Base-by-base conservation (phyloP, 2,888 invertebrate species). In the Ephialtes manifestator region DNA sequence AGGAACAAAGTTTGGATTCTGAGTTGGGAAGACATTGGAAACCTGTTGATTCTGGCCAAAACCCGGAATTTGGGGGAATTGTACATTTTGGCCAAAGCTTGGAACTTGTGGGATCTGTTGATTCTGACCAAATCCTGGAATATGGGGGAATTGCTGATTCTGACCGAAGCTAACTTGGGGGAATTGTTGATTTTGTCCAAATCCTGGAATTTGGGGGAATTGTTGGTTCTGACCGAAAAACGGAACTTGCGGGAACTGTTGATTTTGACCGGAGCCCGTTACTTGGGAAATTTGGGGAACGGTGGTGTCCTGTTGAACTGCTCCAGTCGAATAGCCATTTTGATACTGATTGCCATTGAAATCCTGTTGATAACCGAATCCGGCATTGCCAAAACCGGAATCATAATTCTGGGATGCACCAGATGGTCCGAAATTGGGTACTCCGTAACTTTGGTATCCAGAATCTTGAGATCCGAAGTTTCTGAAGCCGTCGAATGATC, bases 371-470 rank as follows among this genome's bases (percentile, higher is more conserved):
- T 13, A 51, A 35, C 39, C 51, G 31, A 39, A 48, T 13, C 67
- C 82, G 11, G 31, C 0, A 4, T 63, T 60, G 60, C 55, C 18
- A 18, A 74, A 43, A n/a, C 20, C 65, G 31, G 71, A 15, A 0
- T 11, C 35, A 35, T 58, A 77, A 8, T 8, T 4, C 35, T 58
- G 60, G 7, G 78, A 35, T 39, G 13, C 11, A 7, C 24, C 24
- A 1, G 48, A 35, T 3, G 67, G 48, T 31, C 35, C 80, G 65
- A 43, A 67, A 8, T 15, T 74, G 58, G 55, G 83, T 55, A 39
- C 46, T 71, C 48, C 60, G 31, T 78, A 76, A 46, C 24, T 20
- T 4, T 53, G 24, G 28, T 43, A 60, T 31, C 28, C 58, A 3
- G 55, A 20, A 46, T 35, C n/a, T 7, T 11, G 24, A 7, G 15